Evolutionary conservation across 1,140 invertebrate genomes (phyloP).

Genomic region (Drosophila orosa): DNA sequence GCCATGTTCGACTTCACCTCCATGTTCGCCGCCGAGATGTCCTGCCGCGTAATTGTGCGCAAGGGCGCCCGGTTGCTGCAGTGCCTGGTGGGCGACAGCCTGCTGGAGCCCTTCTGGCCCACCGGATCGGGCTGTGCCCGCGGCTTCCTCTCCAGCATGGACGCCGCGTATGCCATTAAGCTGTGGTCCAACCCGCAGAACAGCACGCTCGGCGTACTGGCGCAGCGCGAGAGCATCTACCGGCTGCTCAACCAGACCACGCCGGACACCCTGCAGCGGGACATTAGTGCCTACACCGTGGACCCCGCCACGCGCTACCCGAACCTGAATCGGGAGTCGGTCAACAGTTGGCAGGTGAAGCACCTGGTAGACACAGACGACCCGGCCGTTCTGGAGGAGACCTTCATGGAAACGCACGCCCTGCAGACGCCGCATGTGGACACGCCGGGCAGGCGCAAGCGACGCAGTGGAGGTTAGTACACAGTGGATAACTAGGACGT

Average conservation of each 20-base stretch:
- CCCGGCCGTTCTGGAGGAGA: slow-evolving; percentile 86
- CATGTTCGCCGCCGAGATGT: slow-evolving; percentile 98
- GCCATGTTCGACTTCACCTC: slow-evolving; percentile 99
- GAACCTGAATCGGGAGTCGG: slow-evolving; percentile 87
- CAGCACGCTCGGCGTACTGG: slow-evolving; percentile 92
- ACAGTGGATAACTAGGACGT: too few relatives aligned
- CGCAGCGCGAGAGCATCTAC: slow-evolving; percentile 98
- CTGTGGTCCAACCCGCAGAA: slow-evolving; percentile 90
- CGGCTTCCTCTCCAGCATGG: slow-evolving; percentile 97
- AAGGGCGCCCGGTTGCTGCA: slow-evolving; percentile 92
- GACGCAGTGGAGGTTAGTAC: slow-evolving; percentile 76
- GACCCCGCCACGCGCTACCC: slow-evolving; percentile 94
- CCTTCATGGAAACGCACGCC: slow-evolving; percentile 84
- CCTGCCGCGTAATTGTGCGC: slow-evolving; percentile 90
- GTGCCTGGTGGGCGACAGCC: slow-evolving; percentile 97
- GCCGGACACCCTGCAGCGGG: slow-evolving; percentile 96
- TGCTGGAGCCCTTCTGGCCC: slow-evolving; percentile 99
- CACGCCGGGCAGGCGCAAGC: slow-evolving; percentile 72
- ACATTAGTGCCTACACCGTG: slow-evolving; percentile 94
- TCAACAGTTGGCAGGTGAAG: slow-evolving; percentile 86
- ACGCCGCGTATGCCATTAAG: slow-evolving; percentile 97
- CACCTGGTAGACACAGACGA: slow-evolving; percentile 87
- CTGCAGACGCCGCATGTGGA: slow-evolving; percentile 64
- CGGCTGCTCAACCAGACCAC: slow-evolving; percentile 95
- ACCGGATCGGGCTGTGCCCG: slow-evolving; percentile 98